phyloP scores from a whole-genome alignment of 2,888 invertebrate genomes.

The Amphiduros pacificus region DNA sequence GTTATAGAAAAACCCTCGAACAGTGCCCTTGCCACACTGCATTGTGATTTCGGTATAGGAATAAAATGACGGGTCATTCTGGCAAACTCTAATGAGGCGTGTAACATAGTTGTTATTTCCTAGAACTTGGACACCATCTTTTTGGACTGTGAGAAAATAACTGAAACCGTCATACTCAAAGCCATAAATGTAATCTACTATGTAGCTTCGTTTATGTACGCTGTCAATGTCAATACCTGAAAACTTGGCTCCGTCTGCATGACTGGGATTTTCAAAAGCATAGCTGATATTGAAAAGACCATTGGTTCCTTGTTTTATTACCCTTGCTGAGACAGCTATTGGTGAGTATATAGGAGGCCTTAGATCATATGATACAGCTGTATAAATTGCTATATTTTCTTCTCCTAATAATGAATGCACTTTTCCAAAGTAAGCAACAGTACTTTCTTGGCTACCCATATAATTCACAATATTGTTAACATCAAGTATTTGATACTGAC shows the following conservation, averaged over 20 bases:
- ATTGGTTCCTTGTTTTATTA: background rate
- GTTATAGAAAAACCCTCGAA: slow-evolving; percentile 22
- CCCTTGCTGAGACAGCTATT: slow-evolving; percentile 28
- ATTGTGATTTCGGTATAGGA: slow-evolving; percentile 57
- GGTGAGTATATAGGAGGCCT: slow-evolving; percentile 22
- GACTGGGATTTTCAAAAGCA: slow-evolving; percentile 6
- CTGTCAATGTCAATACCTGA: slow-evolving; percentile 19
- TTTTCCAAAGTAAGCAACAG: slow-evolving; percentile 20
- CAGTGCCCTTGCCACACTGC: slow-evolving; percentile 29
- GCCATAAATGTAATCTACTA: slow-evolving; percentile 45
- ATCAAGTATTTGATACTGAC: slow-evolving; percentile 10
- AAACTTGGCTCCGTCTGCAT: too few relatives aligned
- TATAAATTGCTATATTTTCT: slow-evolving; percentile 27
- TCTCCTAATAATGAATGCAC: background rate
- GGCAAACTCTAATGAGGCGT: slow-evolving; percentile 51
- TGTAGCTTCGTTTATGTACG: slow-evolving; percentile 15
- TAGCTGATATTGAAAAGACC: slow-evolving; percentile 15
- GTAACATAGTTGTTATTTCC: slow-evolving; percentile 30
- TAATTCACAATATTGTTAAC: slow-evolving; percentile 21
- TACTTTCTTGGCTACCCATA: slow-evolving; percentile 16
- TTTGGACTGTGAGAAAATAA: slow-evolving; percentile 51
- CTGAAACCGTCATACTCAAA: slow-evolving; percentile 42
- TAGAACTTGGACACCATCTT: slow-evolving; percentile 28
- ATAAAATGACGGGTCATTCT: slow-evolving; percentile 40
- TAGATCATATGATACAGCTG: slow-evolving; percentile 34